These are phyloP conservation scores for Acronicta leporina DNA, from an alignment of 2,888 invertebrate species.

Conservation along the genomic window DNA sequence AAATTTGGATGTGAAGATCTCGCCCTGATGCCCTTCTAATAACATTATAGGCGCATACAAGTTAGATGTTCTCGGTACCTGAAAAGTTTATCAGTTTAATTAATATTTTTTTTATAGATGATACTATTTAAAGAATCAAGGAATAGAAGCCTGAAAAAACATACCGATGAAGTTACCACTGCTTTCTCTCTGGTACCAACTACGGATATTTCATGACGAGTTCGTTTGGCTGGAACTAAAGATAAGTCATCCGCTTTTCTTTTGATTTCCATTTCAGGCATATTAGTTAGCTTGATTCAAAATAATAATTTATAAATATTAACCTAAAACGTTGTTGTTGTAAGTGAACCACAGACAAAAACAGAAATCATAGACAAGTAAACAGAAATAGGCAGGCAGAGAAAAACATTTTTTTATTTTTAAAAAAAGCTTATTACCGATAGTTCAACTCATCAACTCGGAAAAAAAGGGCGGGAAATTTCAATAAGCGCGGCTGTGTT, in stretches of 20 bases:
- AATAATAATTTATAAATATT: constrained; percentile 6
- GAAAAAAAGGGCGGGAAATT: too few relatives aligned
- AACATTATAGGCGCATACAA: constrained; percentile 98
- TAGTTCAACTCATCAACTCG: too few relatives aligned
- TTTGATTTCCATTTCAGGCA: constrained; percentile 89
- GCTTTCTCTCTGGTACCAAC: constrained; percentile 93
- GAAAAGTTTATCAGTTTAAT: constrained; percentile 58
- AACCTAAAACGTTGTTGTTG: constrained; percentile 45
- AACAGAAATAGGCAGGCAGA: too few relatives aligned
- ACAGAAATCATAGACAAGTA: too few relatives aligned
- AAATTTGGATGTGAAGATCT: constrained; percentile 97
- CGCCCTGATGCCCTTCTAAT: constrained; percentile 98
- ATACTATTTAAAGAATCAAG: too few relatives aligned
- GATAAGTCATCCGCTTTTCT: constrained; percentile 90
- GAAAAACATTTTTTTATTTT: too few relatives aligned
- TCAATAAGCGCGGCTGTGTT: too few relatives aligned
- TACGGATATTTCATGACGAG: constrained; percentile 92
- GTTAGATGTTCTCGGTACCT: constrained; percentile 95
- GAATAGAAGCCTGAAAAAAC: constrained; percentile 52
- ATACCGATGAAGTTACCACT: constrained; percentile 92
- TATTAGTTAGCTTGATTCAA: constrained; percentile 48
- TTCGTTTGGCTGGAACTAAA: constrained; percentile 90
- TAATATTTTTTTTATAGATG: too few relatives aligned
- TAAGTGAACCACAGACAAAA: too few relatives aligned
- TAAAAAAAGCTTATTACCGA: too few relatives aligned